These are phyloP conservation scores for Heptranchias perlo DNA, from an alignment of 2,113 vertebrate genomes.

Conservation along the genomic window DNA sequence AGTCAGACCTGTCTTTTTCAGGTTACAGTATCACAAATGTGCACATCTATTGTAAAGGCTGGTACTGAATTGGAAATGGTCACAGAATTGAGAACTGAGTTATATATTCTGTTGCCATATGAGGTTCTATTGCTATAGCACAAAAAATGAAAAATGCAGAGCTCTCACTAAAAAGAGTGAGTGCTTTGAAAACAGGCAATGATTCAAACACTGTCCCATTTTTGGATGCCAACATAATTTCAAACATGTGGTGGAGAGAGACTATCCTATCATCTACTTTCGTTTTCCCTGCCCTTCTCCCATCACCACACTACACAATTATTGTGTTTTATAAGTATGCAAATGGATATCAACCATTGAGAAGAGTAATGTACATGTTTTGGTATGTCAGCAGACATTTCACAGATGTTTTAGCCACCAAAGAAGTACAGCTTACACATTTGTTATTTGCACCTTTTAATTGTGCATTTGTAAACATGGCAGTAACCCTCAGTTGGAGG, in stretches of 20 bases:
- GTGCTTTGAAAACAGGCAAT: background rate
- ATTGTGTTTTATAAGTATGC: background rate
- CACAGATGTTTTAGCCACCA: background rate
- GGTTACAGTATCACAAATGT: slow-evolving; percentile 36
- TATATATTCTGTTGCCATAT: slow-evolving; percentile 3
- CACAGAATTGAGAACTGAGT: slow-evolving; percentile 33
- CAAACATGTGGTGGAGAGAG: background rate
- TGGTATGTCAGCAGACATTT: slow-evolving; percentile 5
- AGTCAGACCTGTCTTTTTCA: slow-evolving; percentile 28
- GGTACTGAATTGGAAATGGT: slow-evolving; percentile 20
- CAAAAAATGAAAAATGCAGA: background rate
- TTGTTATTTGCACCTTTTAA: background rate
- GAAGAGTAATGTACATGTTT: background rate
- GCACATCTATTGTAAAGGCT: background rate
- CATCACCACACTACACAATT: background rate
- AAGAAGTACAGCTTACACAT: background rate
- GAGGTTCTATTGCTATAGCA: slow-evolving; percentile 20
- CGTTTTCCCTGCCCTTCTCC: background rate
- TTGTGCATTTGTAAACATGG: background rate
- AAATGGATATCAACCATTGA: background rate
- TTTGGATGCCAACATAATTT: background rate
- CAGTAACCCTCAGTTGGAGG: background rate
- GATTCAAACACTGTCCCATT: slow-evolving; percentile 15
- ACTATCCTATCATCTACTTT: background rate
- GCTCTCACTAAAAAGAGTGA: background rate